Base-by-base conservation (phyloP, 2,797 vertebrate genomes). In the Lithobates pipiens region DNA sequence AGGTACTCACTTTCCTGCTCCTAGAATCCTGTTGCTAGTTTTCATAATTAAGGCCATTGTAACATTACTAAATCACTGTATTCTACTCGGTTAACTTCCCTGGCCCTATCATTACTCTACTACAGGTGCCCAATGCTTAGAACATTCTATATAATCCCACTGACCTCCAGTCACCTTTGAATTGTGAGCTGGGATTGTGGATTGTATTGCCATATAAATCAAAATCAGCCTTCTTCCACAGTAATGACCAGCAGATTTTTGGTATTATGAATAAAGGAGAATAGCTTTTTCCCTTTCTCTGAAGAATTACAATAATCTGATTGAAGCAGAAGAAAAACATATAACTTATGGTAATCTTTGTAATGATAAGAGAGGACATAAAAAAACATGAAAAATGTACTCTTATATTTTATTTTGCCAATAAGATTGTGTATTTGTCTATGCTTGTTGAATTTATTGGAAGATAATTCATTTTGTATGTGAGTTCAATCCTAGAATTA, bases 11-110 rank as follows among this genome's bases (percentile, higher is more conserved):
- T 75, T 74, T 54, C 65, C 61, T 67, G 25, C 36, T 61, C 36
- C 11, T 10, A 54, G 57, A 57, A 44, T 86, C 34, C 54, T 65
- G 54, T n/a, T 77, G 67, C 50, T 73, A 13, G 54, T 46, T 77
- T 72, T 68, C 50, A 68, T 76, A 72, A 72, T 78, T 82, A 86
- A 71, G 75, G 27, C 39, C 54, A 82, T 86, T 82, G 80, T 68
- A 63, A 46, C 27, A 67, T 77, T 82, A 77, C 57, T 44, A 82
- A 72, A 86, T 77, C 46, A 65, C 39, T 73, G 63, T 73, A 72
- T 42, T 86, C 67, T 16, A 39, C 70, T 70, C 11, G 46, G 39
- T 63, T 39, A 68, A 61, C 34, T 32, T 77, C 70, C 32, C 39
- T 65, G 44, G 76, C 25, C 61, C 61, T 76, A 46, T 80, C 39